Evolutionary conservation across 1,140 invertebrate genomes (phyloP).

Genomic region (Stegodyphus dumicola): DNA sequence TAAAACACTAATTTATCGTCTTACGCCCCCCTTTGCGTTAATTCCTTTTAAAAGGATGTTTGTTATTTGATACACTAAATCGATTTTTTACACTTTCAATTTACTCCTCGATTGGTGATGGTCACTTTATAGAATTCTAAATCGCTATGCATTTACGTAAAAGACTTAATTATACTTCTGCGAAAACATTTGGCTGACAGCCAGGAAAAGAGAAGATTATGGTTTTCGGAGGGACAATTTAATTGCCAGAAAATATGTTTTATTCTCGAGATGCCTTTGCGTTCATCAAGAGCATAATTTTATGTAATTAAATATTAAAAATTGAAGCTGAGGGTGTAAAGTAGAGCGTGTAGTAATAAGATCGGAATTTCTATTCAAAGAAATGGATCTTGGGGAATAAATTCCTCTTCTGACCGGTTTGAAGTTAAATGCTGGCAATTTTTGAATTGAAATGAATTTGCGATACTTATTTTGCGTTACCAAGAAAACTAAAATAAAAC

Average conservation of each 20-base stretch:
- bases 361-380: too few species aligned
- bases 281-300: too few species aligned
- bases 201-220: slow-evolving; percentile 38
- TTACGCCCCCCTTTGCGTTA: slow-evolving; percentile 1
- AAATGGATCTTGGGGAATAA: too few species aligned
- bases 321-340: too few species aligned
- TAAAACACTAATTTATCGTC: background rate
- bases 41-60: slow-evolving; percentile 24
- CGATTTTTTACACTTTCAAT: slow-evolving; percentile 26
- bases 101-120: slow-evolving; percentile 15
- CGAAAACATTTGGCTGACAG: slow-evolving; percentile 36
- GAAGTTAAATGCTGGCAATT: too few species aligned
- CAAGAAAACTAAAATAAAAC: too few species aligned
- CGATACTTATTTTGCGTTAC: too few species aligned
- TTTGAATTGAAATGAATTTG: too few species aligned
- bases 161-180: slow-evolving; percentile 50
- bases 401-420: too few species aligned
- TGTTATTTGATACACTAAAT: slow-evolving; percentile 39
- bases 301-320: too few species aligned
- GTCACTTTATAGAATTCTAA: slow-evolving; percentile 46
- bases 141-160: slow-evolving; percentile 43
- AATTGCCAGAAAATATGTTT: slow-evolving; percentile 6
- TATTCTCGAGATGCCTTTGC: too few species aligned
- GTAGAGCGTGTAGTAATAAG: too few species aligned
- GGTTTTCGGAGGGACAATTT: slow-evolving; percentile 29